Percentiles rank a stretch among this genome's conserved stretches.
Conservation (phyloP, 2,888 invertebrate genomes). For the Sphaerophoria taeniata region DNA sequence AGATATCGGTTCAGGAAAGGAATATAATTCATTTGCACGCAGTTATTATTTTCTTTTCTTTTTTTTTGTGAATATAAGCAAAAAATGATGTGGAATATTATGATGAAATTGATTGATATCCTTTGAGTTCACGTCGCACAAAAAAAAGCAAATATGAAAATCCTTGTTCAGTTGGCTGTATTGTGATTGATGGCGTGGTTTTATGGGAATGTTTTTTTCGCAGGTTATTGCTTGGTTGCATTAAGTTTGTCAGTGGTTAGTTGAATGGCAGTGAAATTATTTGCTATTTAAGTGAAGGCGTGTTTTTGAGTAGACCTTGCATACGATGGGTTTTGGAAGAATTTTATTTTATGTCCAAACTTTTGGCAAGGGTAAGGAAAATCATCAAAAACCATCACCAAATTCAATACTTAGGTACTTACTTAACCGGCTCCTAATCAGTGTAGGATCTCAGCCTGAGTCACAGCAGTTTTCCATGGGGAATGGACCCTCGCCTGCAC, state of each 20-base stretch:
- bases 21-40: not conserved
- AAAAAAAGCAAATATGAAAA: not conserved
- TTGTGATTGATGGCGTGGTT: constrained; percentile 13
- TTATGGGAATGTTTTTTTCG: not conserved
- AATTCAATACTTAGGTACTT: no score
- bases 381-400: no score
- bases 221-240: not conserved
- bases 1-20: constrained; percentile 31
- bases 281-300: no score
- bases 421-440: no score
- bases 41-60: constrained; percentile 47
- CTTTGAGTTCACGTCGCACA: constrained; percentile 4
- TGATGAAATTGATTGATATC: constrained; percentile 38
- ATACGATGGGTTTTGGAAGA: no score
- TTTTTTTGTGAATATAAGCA: constrained; percentile 25
- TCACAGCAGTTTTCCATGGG: no score
- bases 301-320: no score
- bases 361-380: no score
- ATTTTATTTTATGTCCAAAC: no score
- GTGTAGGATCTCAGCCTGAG: no score
- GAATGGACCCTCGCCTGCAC: no score
- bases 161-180: constrained; percentile 3
- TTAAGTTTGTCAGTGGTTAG: constrained; percentile 1
- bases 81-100: constrained; percentile 53
- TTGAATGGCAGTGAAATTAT: not conserved